Percentiles rank a stretch among this genome's conserved stretches.
Conservation (phyloP, 92 coral and sea anemone genomes). For the Bergia sp. region DNA sequence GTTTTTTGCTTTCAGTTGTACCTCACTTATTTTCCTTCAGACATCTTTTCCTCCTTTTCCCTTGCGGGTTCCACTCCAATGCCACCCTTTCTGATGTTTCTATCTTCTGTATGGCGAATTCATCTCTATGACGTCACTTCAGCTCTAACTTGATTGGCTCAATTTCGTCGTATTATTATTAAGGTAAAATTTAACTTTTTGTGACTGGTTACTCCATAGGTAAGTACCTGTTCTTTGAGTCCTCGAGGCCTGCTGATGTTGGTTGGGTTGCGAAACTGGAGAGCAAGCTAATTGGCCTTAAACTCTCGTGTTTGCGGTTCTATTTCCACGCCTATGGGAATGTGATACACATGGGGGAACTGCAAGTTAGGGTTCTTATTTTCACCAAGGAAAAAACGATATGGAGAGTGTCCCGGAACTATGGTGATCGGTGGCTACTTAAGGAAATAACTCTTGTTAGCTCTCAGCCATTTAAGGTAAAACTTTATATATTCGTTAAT, state of each 20-base stretch:
- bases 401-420: constrained; percentile 64
- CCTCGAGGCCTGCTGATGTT: constrained; percentile 75
- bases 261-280: constrained; percentile 82
- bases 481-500: neutral
- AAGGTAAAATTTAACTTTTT: neutral
- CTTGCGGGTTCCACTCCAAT: no score
- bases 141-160: no score
- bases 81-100: no score
- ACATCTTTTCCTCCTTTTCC: no score
- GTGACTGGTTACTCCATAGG: constrained; percentile 47
- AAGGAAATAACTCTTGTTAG: constrained; percentile 66
- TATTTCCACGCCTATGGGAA: constrained; percentile 88
- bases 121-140: neutral
- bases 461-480: constrained; percentile 71
- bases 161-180: neutral
- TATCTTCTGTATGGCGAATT: no score
- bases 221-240: constrained; percentile 77
- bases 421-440: constrained; percentile 76
- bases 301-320: constrained; percentile 83
- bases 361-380: constrained; percentile 64
- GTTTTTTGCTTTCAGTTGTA: no score
- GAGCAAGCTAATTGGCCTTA: constrained; percentile 74
- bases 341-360: constrained; percentile 68
- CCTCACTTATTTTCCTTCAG: no score
- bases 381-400: constrained; percentile 55